These are phyloP conservation scores for Mamestra brassicae DNA, from an alignment of 2,888 invertebrate species.

Conservation along the genomic window DNA sequence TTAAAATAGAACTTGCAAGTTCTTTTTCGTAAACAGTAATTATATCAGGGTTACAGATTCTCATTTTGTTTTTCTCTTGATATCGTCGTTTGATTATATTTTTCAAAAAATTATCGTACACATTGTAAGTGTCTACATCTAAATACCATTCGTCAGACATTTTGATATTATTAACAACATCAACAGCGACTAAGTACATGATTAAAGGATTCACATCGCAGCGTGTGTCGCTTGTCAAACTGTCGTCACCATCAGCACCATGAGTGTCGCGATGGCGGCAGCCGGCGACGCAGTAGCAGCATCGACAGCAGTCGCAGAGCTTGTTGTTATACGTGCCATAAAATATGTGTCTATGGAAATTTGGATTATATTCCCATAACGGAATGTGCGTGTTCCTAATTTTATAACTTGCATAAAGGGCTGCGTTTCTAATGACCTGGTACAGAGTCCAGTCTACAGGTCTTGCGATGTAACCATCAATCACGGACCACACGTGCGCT, in stretches of 20 bases:
- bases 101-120: conserved; percentile 53
- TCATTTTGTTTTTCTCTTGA: conserved; percentile 44
- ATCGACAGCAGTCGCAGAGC: neutral
- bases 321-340: too few relatives aligned
- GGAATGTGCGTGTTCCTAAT: neutral
- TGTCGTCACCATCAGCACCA: too few relatives aligned
- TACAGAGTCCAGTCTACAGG: neutral
- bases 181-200: conserved; percentile 48
- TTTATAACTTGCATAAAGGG: neutral
- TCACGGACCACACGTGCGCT: too few relatives aligned
- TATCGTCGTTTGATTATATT: conserved; percentile 46
- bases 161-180: conserved; percentile 37
- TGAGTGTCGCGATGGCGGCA: neutral
- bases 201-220: conserved; percentile 33
- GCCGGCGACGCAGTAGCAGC: neutral
- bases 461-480: too few relatives aligned
- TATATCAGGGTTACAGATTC: conserved; percentile 33
- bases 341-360: too few relatives aligned
- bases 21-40: conserved; percentile 44
- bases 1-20: neutral
- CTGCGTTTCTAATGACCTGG: neutral
- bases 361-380: too few relatives aligned
- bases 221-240: too few relatives aligned
- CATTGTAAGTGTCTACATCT: neutral
- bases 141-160: neutral